These are phyloP conservation scores for Eustalomyia histrio DNA, from an alignment of 2,888 invertebrate genomes.

Conservation along the genomic window DNA sequence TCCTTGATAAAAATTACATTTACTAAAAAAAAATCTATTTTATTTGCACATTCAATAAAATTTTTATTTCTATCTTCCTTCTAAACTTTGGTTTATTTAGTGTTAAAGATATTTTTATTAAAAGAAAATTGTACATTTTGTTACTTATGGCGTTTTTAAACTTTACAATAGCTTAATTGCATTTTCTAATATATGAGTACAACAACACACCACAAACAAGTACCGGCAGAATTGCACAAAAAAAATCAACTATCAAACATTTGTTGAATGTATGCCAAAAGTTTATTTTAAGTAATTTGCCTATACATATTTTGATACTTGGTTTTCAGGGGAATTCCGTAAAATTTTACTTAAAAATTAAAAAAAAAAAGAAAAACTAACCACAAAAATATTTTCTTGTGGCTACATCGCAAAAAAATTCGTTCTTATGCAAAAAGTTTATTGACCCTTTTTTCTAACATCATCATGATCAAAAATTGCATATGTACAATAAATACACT, in stretches of 20 bases:
- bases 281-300: slow-evolving; percentile 61
- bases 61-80: too few species aligned
- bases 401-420: slow-evolving; percentile 15
- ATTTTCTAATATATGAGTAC: slow-evolving; percentile 51
- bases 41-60: too few species aligned
- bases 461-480: slow-evolving; percentile 5
- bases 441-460: slow-evolving; percentile 53
- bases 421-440: slow-evolving; percentile 50
- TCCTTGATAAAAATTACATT: too few species aligned
- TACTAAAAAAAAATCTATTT: too few species aligned
- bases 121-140: slow-evolving; percentile 2
- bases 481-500: too few species aligned
- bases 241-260: too few species aligned
- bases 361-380: slow-evolving; percentile 23
- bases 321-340: slow-evolving; percentile 49
- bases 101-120: not conserved
- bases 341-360: slow-evolving; percentile 27
- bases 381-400: slow-evolving; percentile 1
- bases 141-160: slow-evolving; percentile 33
- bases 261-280: slow-evolving; percentile 61
- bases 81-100: not conserved
- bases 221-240: not conserved
- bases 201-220: slow-evolving; percentile 9
- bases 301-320: slow-evolving; percentile 36
- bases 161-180: slow-evolving; percentile 57